Evolutionary conservation across 2,797 vertebrate genomes (phyloP), one percentile per base, ranked within the genome.

Genomic region (Balearica regulorum): DNA sequence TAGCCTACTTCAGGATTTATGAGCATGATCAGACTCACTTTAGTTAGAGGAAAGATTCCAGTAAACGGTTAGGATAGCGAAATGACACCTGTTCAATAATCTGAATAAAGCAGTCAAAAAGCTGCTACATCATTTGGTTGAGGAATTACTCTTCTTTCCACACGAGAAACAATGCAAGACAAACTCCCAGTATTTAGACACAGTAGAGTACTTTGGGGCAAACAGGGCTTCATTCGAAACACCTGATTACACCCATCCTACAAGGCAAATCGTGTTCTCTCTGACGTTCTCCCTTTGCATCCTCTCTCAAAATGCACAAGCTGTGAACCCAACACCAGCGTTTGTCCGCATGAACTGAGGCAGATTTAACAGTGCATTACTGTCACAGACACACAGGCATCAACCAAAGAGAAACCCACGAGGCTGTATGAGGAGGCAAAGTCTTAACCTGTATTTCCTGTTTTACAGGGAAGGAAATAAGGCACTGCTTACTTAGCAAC

Each of bases 401-500:
- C 70, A 79, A 29, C n/a, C 68, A 37, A 17, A 48, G 61, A 61
- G 58, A 76, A 78, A 60, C 11, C 22, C 78, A 60, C 0, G 5
- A 55, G 73, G 53, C 53, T 37, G 15, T 5, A 33, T 12, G 5
- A 62, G 43, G 61, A 95, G 86, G 64, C 37, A n/a, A 66, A 94
- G 82, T 26, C 94, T 87, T 12, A 96, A 96, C 96, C 94, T 90
- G 96, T 91, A 95, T 96, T 96, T 96, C 96, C 85, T 92, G 96
- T 93, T 96, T 81, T 83, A 83, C 96, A 2, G 3, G 95, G 85
- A 87, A 88, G 91, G 93, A 94, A 91, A 66, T 20, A 69, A 82
- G 62, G 70, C 66, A 57, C 17, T 87, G 83, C 93, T 83, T 76
- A 83, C 71, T 31, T 54, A 39, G 83, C 83, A 91, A 10, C 93